Evolutionary conservation across 2,113 vertebrate species (phyloP), one percentile per base, ranked within the genome.

Genomic region (Plotosus lineatus): DNA sequence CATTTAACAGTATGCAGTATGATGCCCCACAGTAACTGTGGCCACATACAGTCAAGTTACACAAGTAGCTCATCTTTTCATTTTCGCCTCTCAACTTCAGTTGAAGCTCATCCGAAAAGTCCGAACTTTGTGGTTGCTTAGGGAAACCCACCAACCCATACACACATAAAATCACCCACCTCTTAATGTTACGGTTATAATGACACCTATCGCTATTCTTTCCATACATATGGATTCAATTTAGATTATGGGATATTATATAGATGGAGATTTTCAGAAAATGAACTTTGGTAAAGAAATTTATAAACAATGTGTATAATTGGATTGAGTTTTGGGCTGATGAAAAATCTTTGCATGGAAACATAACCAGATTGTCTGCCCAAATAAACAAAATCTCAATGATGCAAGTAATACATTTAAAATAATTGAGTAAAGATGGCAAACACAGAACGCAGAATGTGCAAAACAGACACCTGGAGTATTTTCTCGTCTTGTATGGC

Each of bases 341-440:
- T 10, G 36, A 23, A 40, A n/a, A 40, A 65, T n/a, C n/a, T 31
- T 48, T 12, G 8, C 46, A 33, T 72, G 17, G 50, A 72, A 48
- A 50, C 44, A 72, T 21, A 50, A 50, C n/a, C 26, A 60, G 44
- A 72, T 8, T 50, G 8, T 50, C 26, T 72, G 14, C 7, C 21
- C 10, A 75, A 55, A 58, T 76, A 26, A 58, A 40, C 53, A 58
- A 26, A 44, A 56, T 42, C 53, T 58, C n/a, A 75, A 77, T 6
- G 26, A 60, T 17, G 31, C n/a, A 77, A 77, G 46, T 61, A 76
- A 31, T 46, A 28, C 19, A 61, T 46, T 23, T 33, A 21, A 38
- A 66, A 65, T 51, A 48, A 72, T 21, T 15, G 40, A 15, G 6
- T 26, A 51, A 77, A 61, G 56, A 77, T 50, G 42, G 50, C 28